These are phyloP conservation scores for Corythaixoides concolor DNA, from an alignment of 2,113 vertebrate genomes.

Conservation along the genomic window DNA sequence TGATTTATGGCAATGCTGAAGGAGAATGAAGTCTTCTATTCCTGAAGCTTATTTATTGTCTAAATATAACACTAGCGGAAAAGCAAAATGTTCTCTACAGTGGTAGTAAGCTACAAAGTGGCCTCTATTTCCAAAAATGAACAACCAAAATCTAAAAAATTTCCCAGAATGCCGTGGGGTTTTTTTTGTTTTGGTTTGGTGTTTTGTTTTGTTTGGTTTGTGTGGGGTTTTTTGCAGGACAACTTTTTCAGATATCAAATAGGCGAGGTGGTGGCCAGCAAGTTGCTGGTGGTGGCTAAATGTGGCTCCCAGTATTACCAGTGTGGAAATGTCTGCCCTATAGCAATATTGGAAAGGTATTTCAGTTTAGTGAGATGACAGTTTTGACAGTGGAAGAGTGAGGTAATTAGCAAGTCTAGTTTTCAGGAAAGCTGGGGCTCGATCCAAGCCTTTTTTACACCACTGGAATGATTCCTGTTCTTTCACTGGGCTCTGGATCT, in stretches of 20 bases:
- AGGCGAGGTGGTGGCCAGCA: neutral
- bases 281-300: neutral
- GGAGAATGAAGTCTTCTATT: neutral
- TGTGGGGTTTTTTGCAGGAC: neutral
- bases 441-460: slow-evolving; percentile 1
- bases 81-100: neutral
- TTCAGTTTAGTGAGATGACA: neutral
- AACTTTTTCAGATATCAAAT: neutral
- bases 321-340: neutral
- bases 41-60: neutral
- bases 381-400: slow-evolving; percentile 27
- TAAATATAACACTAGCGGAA: neutral
- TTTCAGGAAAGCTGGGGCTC: slow-evolving; percentile 36
- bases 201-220: too few species aligned
- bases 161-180: neutral
- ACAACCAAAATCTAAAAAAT: neutral
- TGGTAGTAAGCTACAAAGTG: neutral
- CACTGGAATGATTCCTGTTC: slow-evolving; percentile 3
- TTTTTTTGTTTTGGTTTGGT: too few species aligned
- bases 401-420: slow-evolving; percentile 33
- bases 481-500: neutral
- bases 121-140: neutral
- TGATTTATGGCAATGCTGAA: neutral
- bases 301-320: neutral
- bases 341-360: neutral